Evolutionary conservation across 2,888 invertebrate genomes (phyloP), one percentile per base, ranked within the genome.

Genomic region (Platycheirus albimanus): DNA sequence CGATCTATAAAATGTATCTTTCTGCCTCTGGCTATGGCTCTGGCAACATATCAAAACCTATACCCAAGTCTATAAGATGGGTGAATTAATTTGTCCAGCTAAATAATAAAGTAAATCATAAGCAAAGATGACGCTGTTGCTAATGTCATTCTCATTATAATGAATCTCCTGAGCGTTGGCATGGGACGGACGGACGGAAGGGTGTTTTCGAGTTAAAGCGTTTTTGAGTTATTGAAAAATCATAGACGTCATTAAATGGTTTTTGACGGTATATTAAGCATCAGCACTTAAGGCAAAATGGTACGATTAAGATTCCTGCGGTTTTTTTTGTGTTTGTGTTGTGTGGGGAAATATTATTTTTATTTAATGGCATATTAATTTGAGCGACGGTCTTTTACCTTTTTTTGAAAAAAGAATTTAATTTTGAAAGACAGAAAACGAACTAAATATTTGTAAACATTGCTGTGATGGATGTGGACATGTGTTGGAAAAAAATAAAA

Each of bases 361-460:
- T 45, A 63, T 76, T 76, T 81, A 81, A 81, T 67, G 81, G 77
- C 67, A 76, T 81, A 76, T 81, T 76, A 81, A 81, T 76, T 63
- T 71, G 66, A 76, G 43, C 66, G 11, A 58, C 56, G 10, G 20
- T 56, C 20, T 15, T 38, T 13, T 7, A 33, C 8, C 33, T 15
- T 52, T 54, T 56, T 13, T 36, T 54, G 71, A 41, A 36, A 67
- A 74, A 49, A 74, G 69, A 63, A 74, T 79, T 74, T 63, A 61
- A 74, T 79, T 76, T 63, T 81, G 75, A 66, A 61, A 81, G 66
- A 76, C 43, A 54, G 11, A 54, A n/a, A n/a, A n/a, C n/a, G n/a
- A n/a, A n/a, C n/a, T n/a, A 76, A 66, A 76, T 81, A 81, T 81
- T 76, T 76, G 71, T 76, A 76, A 81, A 81, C 76, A 72, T 47